phyloP scores from a whole-genome alignment of 2,113 vertebrate species.

The Glaucidium brasilianum region DNA sequence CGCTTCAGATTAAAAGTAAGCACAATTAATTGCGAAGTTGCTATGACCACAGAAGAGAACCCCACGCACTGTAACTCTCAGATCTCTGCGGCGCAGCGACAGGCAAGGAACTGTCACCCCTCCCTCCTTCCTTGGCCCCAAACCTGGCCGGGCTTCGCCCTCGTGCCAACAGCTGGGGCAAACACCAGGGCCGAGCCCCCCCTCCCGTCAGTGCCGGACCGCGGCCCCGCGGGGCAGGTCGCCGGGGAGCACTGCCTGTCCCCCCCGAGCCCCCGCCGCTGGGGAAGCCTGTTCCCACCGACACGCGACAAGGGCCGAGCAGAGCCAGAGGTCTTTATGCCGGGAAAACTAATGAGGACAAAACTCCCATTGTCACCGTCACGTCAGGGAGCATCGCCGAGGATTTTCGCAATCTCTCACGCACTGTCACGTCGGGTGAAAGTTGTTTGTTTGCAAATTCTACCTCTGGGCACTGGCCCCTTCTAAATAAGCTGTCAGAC shows the following conservation, averaged over 20 bases:
- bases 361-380: neutral
- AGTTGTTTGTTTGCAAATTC: constrained; percentile 18
- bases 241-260: too few relatives aligned
- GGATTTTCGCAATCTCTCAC: neutral
- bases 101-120: neutral
- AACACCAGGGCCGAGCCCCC: accelerated
- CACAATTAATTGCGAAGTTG: neutral
- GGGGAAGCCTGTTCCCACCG: neutral
- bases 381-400: neutral
- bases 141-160: neutral
- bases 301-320: neutral
- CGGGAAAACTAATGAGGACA: neutral
- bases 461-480: neutral
- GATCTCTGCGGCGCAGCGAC: neutral
- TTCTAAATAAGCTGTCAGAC: neutral
- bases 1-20: neutral
- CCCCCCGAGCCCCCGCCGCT: too few relatives aligned
- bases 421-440: neutral
- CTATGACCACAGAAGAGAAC: neutral
- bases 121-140: neutral
- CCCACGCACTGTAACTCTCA: neutral
- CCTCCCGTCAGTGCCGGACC: accelerated
- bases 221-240: accelerated
- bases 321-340: neutral
- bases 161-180: accelerated